Percentiles rank a stretch among this genome's conserved stretches.
Evolutionary conservation across 2,113 vertebrate species (phyloP).

Genomic region (Poeciliopsis prolifica): DNA sequence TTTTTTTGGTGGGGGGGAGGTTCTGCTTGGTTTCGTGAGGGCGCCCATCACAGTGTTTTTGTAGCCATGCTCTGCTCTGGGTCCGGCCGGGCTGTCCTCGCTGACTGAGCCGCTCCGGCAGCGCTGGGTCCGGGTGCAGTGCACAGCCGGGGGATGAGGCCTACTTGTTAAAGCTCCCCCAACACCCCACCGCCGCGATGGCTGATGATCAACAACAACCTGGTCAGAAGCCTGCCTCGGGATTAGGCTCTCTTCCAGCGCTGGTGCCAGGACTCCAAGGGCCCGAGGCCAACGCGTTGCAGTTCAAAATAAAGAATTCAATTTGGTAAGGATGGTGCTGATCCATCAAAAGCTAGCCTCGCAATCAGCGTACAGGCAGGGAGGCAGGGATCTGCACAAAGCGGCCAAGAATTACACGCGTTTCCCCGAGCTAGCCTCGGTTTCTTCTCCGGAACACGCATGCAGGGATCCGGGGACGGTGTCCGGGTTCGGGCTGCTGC

Average conservation of each 20-base stretch:
- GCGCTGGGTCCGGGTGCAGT: slow-evolving; percentile 79
- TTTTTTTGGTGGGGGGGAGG: no score
- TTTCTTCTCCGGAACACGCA: slow-evolving; percentile 2
- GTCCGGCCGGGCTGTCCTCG: slow-evolving; percentile 72
- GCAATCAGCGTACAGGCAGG: slow-evolving; percentile 64
- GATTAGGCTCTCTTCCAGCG: slow-evolving; percentile 84
- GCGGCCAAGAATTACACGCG: slow-evolving; percentile 49
- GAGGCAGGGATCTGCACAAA: slow-evolving; percentile 61
- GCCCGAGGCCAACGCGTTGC: slow-evolving; percentile 90
- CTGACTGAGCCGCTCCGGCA: slow-evolving; percentile 68
- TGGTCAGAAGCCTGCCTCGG: slow-evolving; percentile 80
- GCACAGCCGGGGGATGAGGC: slow-evolving; percentile 86
- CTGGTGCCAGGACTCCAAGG: slow-evolving; percentile 90
- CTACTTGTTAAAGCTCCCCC: slow-evolving; percentile 84
- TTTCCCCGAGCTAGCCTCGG: not conserved
- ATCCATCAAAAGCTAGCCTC: slow-evolving; percentile 19
- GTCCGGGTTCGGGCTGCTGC: slow-evolving; percentile 4
- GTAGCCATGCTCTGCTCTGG: slow-evolving; percentile 68
- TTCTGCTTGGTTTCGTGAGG: slow-evolving; percentile 11
- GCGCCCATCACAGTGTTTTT: slow-evolving; percentile 55
- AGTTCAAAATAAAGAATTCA: slow-evolving; percentile 94
- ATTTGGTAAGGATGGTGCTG: slow-evolving; percentile 87
- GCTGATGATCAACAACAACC: slow-evolving; percentile 90
- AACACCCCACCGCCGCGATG: slow-evolving; percentile 83
- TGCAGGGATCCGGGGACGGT: not conserved